A percentile compares a stretch with the other conserved stretches of the same genome.
phyloP scores from a whole-genome alignment of 53 echinoderm and acorn worm genomes.

The Henricia sp. region DNA sequence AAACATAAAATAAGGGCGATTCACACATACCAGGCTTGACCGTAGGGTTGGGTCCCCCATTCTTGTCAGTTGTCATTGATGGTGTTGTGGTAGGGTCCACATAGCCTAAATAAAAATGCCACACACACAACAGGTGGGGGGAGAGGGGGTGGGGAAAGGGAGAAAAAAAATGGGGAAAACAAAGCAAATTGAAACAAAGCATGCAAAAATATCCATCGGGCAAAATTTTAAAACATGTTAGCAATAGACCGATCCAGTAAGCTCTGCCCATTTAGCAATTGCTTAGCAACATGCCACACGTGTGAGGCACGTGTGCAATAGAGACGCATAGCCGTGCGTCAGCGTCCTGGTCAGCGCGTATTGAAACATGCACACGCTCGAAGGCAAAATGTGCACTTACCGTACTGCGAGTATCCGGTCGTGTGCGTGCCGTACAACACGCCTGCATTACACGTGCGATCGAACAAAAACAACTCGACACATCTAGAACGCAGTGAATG shows the following conservation, averaged over 20 bases:
- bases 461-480: too few species aligned
- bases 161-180: background rate
- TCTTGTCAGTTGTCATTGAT: background rate
- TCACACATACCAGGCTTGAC: background rate
- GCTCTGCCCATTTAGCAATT: too few species aligned
- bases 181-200: slow-evolving; percentile 3
- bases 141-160: background rate
- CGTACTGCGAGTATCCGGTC: too few species aligned
- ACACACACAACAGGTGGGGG: background rate
- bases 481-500: too few species aligned
- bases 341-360: too few species aligned
- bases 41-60: background rate
- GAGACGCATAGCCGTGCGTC: background rate
- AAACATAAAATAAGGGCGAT: background rate
- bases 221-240: background rate
- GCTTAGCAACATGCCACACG: too few species aligned
- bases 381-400: too few species aligned
- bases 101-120: background rate
- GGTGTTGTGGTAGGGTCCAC: background rate
- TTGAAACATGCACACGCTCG: too few species aligned
- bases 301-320: slow-evolving; percentile 22
- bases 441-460: too few species aligned
- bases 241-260: too few species aligned
- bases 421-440: too few species aligned
- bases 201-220: background rate